Evolutionary conservation across 2,888 invertebrate genomes (phyloP), one percentile per base, ranked within the genome.

Genomic region (Apoderus coryli): DNA sequence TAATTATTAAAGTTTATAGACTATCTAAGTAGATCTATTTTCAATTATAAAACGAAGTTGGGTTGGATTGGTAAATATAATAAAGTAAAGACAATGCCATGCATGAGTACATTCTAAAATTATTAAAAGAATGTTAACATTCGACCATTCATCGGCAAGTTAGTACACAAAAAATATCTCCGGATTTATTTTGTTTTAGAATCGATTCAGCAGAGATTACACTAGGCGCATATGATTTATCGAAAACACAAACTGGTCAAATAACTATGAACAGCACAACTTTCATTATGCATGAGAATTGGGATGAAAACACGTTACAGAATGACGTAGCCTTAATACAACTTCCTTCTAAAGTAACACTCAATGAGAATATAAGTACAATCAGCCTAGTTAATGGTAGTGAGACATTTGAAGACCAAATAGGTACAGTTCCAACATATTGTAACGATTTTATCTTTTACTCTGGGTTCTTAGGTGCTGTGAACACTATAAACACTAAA

Each of bases 281-380:
- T 3, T 19, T 42, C 13, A 41, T 16, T 26, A 35, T 42, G 19
- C 43, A 45, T 16, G 35, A 39, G 10, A 14, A 31, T 2, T 45
- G 36, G 33, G 31, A 40, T 24, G 23, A 15, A 2, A 14, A 7
- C 1, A 25, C 34, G 2, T 30, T 39, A 16, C 16, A 27, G 7
- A 41, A 45, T 24, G 45, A 45, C 16, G 34, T 45, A 9, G 35
- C 38, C 22, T 16, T 44, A 5, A 41, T 45, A 14, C 28, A 36
- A 27, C 37, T 45, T n/a, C 38, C 40, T n/a, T 9, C 6, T 4
- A 2, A 37, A 4, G 32, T 43, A 10, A 10, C 22, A 11, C 24
- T 35, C 7, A 41, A 27, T 14, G 25, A 32, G n/a, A 25, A 32
- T 7, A 38, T n/a, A n/a, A n/a, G n/a, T n/a, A n/a, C n/a, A n/a